Evolutionary conservation across 2,888 invertebrate genomes (phyloP), one percentile per base, ranked within the genome.

Genomic region (Sepiola atlantica): DNA sequence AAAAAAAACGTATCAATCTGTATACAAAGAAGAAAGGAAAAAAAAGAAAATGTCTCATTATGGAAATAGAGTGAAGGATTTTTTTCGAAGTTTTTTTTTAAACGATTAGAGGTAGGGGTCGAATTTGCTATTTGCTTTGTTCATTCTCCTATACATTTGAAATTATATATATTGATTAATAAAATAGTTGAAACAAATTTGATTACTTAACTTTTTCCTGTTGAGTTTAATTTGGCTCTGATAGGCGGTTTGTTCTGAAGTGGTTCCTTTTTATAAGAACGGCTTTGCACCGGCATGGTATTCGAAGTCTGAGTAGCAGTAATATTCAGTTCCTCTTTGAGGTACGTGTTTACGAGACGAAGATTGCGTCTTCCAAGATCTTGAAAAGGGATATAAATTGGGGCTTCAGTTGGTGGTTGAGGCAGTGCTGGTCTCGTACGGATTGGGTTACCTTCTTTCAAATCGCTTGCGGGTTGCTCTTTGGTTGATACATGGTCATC

Each of bases 341-440:
- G 77, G n/a, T 77, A 77, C n/a, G 77, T 77, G 77, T 77, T 77
- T 77, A 77, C 32, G n/a, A 77, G n/a, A n/a, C 77, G 77, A 32
- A 77, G 77, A n/a, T 77, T 77, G 2, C 77, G 77, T 77, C n/a
- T 77, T 32, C 77, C 77, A 77, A 77, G 77, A 32, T 77, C 77
- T 16, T 77, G n/a, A 14, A 77, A 77, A 18, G 77, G 77, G 77
- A 77, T 77, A 77, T 77, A 77, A 4, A 77, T 77, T 77, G 77
- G 77, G 16, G 77, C 77, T 77, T 77, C 77, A 77, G 77, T 77
- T 32, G 77, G 77, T 77, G 32, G 77, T 32, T n/a, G 14, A n/a
- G 77, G 77, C 21, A 77, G 32, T 77, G 45, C 45, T 45, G 77
- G 77, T 77, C 77, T n/a, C 77, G 16, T 77, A 32, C 77, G n/a